phyloP scores from a whole-genome alignment of 2,888 invertebrate species.

The Drosophila tanythrix region DNA sequence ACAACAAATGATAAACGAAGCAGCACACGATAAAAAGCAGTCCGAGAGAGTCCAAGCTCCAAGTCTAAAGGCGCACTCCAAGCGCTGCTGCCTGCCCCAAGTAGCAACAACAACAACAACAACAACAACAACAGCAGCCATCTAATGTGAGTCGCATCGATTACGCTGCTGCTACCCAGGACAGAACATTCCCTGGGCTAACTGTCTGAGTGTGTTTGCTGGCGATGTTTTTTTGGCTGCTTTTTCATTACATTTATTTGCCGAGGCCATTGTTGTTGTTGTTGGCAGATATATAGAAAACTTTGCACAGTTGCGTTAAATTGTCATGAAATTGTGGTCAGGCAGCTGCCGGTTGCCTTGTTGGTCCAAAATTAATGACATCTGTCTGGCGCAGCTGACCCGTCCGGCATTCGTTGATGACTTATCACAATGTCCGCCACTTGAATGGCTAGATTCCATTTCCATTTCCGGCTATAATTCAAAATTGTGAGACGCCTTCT shows the following conservation, averaged over 20 bases:
- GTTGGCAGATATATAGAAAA: constrained; percentile 40
- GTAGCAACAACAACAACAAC: not conserved
- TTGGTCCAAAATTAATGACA: constrained; percentile 77
- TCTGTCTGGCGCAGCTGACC: constrained; percentile 76
- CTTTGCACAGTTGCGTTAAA: constrained; percentile 70
- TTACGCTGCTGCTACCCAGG: constrained; percentile 54
- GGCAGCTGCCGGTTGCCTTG: constrained; percentile 30
- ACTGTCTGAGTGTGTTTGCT: constrained; percentile 19
- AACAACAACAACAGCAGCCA: constrained; percentile 19
- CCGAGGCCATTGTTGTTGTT: constrained; percentile 45
- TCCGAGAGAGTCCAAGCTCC: constrained; percentile 20
- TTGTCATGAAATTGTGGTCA: constrained; percentile 74
- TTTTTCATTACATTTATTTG: constrained; percentile 61
- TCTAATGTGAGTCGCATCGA: constrained; percentile 76
- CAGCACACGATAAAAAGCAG: constrained; percentile 72
- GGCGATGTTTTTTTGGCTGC: constrained; percentile 42
- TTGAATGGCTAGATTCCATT: constrained; percentile 50
- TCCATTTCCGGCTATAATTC: constrained; percentile 73
- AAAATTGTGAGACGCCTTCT: constrained; percentile 65
- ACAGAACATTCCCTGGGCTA: constrained; percentile 15
- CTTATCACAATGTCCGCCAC: constrained; percentile 68
- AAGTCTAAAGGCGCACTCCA: constrained; percentile 54
- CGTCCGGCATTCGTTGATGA: constrained; percentile 67
- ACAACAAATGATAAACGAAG: constrained; percentile 82
- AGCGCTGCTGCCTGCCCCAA: constrained; percentile 53